A percentile compares a stretch with the other conserved stretches of the same genome.
These are phyloP conservation scores for Nomada ruficornis DNA, from an alignment of 2,888 invertebrate genomes.

Conservation along the genomic window DNA sequence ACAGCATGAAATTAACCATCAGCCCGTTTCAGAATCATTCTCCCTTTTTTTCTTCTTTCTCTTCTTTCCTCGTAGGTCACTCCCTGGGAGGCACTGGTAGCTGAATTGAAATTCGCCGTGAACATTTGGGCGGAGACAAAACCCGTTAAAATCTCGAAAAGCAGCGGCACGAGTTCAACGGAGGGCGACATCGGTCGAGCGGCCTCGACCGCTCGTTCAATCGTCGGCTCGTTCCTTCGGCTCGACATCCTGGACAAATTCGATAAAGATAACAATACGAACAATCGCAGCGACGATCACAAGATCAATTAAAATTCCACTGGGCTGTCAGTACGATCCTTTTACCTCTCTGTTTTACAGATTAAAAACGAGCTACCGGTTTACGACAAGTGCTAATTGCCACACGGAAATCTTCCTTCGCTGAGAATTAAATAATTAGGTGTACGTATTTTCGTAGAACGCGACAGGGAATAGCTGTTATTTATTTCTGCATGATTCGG, in stretches of 20 bases:
- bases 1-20: not conserved
- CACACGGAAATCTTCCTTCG: not conserved
- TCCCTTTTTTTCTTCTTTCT: not conserved
- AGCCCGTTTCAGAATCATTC: not conserved
- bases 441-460: no score
- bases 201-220: constrained; percentile 76
- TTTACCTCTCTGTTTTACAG: not conserved
- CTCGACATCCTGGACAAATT: constrained; percentile 79
- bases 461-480: not conserved
- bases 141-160: constrained; percentile 85
- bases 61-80: constrained; percentile 86
- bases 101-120: constrained; percentile 90
- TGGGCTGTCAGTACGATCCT: not conserved
- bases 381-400: not conserved
- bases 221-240: constrained; percentile 79
- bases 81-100: constrained; percentile 88
- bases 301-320: constrained; percentile 64
- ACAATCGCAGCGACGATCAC: constrained; percentile 70
- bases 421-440: not conserved
- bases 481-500: no score
- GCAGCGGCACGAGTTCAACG: constrained; percentile 65
- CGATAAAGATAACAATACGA: constrained; percentile 75
- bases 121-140: constrained; percentile 91
- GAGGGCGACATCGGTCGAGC: constrained; percentile 74
- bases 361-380: not conserved